Evolutionary conservation across 1,140 invertebrate genomes (phyloP), one percentile per base, ranked within the genome.

Genomic region (Tetragonula clypearis): DNA sequence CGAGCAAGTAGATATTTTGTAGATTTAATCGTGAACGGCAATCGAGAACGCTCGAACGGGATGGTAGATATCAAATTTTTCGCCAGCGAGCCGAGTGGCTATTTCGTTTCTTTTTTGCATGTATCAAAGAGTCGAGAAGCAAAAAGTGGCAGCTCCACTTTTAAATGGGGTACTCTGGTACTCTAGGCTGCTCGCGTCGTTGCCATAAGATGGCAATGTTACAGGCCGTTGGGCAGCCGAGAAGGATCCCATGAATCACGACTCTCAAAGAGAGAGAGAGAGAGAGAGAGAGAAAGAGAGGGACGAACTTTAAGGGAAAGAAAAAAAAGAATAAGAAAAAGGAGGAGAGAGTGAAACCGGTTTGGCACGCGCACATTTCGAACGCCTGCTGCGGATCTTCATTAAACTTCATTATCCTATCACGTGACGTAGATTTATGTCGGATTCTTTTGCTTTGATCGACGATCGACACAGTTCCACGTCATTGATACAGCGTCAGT

Each of bases 151-250:
- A 85, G 85, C 75, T 79, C 71, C 82, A 82, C 69, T 81, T 84
- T 78, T 85, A 89, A 89, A 92, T 92, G 78, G 87, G 58, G 30
- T 30, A 30, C 79, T 79, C 84, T 77, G 87, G 77, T 76, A 80
- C 87, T 86, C 84, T 84, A 58, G 79, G 86, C 55, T 30, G 41
- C 85, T 83, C 78, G 85, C 85, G 77, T 88, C 90, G 78, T 83
- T 88, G 88, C 91, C 92, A 92, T 93, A 93, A 93, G 90, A 92
- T 89, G 82, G 90, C 92, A 94, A 93, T 93, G 92, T 93, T 92
- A 93, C 93, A 92, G 92, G 86, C 88, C 87, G 92, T 94, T 94
- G 91, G 91, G 88, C 90, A 92, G 85, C 88, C 75, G 71, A 92
- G 87, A 91, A 87, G 90, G 90, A 90, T 90, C 84, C 85, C 89